Base-by-base conservation (phyloP, 2,888 invertebrate species). In the Erebia aethiops region DNA sequence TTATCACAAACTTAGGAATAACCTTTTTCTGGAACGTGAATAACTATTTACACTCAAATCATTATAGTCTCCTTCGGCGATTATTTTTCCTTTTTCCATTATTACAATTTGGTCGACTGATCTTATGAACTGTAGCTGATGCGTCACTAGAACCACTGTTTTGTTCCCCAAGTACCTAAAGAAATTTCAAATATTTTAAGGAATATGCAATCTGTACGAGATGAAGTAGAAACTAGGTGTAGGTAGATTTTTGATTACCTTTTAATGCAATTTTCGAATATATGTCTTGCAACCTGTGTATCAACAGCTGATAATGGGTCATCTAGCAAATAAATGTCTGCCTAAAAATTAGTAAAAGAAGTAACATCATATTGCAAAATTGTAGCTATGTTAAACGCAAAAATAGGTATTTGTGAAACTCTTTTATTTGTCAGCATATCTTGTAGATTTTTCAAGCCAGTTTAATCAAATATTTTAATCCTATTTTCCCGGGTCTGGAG, bases 91-190 rank as follows among this genome's bases (percentile, higher is more conserved):
- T 71, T 91, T 90, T 13, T 91, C 86, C 90, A 93, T 85, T 14
- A 93, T 87, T 1, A 93, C 82, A 16, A 93, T 93, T 71, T 94
- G 94, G 82, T 96, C 95, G 1, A 95, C 96, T 54, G 94, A 91
- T 78, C 95, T 95, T 10, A 97, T 89, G 77, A 96, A 97, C 84
- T 98, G 98, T 66, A 97, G 87, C 84, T 98, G 98, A 90, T 98
- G 97, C 0, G 98, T 98, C 4, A 97, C 96, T 69, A 98, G 88
- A 63, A 98, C 93, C 0, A 96, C 95, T 10, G 96, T 96, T 83
- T 96, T 96, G n/a, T 94, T 93, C 57, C 92, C 92, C 70, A 98
- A 86, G 78, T 93, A 91, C 74, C 92, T 93, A 67, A 61, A 74
- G n/a, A 16, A 35, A 26, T 49, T 49, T 41, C 1, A 13, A 49